Percentiles rank a stretch among this genome's conserved stretches.
Evolutionary conservation across 2,888 invertebrate species (phyloP).

Genomic region (Drosophila greeni): DNA sequence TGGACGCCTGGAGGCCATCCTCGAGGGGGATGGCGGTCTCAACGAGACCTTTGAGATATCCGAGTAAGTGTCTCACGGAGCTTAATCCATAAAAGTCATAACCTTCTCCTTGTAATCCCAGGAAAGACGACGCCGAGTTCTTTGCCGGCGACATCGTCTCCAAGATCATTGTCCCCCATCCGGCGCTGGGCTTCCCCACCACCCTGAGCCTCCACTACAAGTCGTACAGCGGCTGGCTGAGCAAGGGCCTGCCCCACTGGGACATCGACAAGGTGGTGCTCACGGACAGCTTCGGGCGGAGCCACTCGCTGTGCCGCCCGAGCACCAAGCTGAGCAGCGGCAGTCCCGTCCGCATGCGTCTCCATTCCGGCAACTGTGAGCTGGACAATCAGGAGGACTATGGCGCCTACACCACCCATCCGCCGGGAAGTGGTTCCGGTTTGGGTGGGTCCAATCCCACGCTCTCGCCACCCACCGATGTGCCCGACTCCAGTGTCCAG

Average conservation of each 20-base stretch:
- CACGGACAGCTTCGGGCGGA: conserved; percentile 91
- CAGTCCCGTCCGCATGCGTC: conserved; percentile 84
- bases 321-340: conserved; percentile 87
- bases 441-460: conserved; percentile 3
- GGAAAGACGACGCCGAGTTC: conserved; percentile 88
- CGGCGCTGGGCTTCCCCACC: conserved; percentile 87
- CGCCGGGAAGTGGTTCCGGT: conserved; percentile 12
- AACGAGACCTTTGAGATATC: conserved; percentile 95
- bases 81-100: too few relatives aligned
- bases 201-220: conserved; percentile 89
- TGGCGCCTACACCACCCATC: conserved; percentile 66
- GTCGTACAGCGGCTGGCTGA: conserved; percentile 94
- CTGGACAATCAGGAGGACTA: conserved; percentile 80
- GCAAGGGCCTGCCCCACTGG: conserved; percentile 89
- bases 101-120: conserved; percentile 63
- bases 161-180: conserved; percentile 92
- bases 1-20: conserved; percentile 88
- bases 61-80: conserved; percentile 78
- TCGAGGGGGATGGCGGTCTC: conserved; percentile 88
- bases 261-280: conserved; percentile 90
- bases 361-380: conserved; percentile 89
- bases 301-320: conserved; percentile 89
- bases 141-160: conserved; percentile 86
- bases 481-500: conserved; percentile 69
- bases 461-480: conserved; percentile 41